Conservation (phyloP, 2,888 invertebrate genomes). For the Smittia sp. region DNA sequence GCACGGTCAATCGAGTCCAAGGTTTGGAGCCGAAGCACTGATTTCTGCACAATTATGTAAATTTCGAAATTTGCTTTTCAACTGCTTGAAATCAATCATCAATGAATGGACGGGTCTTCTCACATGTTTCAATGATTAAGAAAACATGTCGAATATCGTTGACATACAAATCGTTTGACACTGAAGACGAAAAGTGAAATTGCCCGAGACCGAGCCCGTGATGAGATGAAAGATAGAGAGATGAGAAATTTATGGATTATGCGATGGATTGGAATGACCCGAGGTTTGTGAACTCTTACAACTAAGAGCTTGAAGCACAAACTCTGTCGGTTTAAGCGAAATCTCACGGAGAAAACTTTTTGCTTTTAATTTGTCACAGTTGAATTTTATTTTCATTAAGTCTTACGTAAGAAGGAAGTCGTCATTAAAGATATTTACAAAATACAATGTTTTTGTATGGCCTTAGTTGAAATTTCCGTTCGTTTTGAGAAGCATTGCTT, state of each 20-base stretch:
- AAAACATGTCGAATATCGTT: neutral
- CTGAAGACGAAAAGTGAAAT: constrained; percentile 11
- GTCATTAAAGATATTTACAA: constrained; percentile 17
- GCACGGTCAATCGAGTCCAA: too few relatives aligned
- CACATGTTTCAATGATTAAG: neutral
- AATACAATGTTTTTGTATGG: neutral
- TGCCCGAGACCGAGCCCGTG: neutral
- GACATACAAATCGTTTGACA: constrained; percentile 23
- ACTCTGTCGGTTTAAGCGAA: neutral
- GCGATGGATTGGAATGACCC: neutral
- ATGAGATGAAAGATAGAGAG: neutral
- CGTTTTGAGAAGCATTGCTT: neutral
- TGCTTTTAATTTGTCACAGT: constrained; percentile 15
- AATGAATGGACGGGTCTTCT: too few relatives aligned
- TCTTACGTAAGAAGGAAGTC: neutral
- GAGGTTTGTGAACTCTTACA: neutral
- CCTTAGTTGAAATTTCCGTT: constrained; percentile 14
- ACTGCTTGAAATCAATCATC: too few relatives aligned
- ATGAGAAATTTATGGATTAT: constrained; percentile 3
- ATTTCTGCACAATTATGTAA: neutral
- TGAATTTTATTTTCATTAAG: constrained; percentile 11
- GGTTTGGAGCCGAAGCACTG: too few relatives aligned
- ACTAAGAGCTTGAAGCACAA: neutral
- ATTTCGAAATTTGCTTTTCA: neutral
- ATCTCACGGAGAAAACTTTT: neutral